These are phyloP conservation scores for Tonatia bakeri DNA, from an alignment of 2,113 vertebrate genomes.

Conservation along the genomic window DNA sequence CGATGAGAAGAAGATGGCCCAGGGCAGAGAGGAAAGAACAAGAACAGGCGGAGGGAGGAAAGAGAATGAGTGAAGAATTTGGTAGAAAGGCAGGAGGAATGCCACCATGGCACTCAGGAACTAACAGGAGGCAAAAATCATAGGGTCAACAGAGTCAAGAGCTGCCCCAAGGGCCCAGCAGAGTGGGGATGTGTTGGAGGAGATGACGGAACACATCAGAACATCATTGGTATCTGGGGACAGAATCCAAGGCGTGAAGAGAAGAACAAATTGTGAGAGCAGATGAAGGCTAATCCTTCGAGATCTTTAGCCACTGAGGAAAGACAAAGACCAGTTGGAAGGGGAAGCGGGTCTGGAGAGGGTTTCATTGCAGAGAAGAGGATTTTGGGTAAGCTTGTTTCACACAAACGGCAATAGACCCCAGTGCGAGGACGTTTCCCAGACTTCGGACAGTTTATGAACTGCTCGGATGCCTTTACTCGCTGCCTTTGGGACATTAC, in stretches of 20 bases:
- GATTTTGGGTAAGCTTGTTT: background rate
- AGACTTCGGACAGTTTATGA: background rate
- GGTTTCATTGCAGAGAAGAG: background rate
- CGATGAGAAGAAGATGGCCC: background rate
- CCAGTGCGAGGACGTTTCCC: background rate
- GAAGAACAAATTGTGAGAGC: background rate
- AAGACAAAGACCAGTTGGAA: background rate
- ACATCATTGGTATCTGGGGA: background rate
- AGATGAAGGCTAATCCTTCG: background rate
- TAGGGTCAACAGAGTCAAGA: background rate
- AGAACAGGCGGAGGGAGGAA: background rate
- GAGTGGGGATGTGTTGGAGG: background rate
- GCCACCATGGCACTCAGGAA: background rate
- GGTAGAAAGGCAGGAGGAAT: background rate
- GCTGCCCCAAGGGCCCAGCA: background rate
- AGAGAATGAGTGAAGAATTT: background rate
- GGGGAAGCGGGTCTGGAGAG: background rate
- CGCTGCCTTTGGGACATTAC: background rate
- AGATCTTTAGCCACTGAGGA: background rate
- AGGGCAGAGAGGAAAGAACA: background rate
- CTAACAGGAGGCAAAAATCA: background rate
- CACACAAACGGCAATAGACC: background rate
- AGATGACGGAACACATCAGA: background rate
- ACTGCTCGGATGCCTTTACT: background rate
- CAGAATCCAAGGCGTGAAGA: background rate